phyloP scores from a whole-genome alignment of 2,888 invertebrate species.

The Scaptomyza polygonia region DNA sequence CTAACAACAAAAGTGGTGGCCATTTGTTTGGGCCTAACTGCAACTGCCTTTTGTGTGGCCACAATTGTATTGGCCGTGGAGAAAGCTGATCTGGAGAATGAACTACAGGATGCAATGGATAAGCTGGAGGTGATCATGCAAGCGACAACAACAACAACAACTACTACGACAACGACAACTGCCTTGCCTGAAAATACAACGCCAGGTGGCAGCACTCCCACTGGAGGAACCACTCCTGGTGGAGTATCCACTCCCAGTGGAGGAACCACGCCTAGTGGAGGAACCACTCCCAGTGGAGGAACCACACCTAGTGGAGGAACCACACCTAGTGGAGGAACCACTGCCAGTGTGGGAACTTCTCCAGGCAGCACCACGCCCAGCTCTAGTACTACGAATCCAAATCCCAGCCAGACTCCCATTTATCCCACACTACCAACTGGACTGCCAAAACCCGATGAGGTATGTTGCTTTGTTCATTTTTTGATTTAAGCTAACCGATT shows the following conservation, averaged over 20 bases:
- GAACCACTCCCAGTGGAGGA: conserved; percentile 15
- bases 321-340: neutral
- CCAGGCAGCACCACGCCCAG: conserved; percentile 8
- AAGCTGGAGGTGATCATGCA: conserved; percentile 65
- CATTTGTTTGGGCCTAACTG: conserved; percentile 77
- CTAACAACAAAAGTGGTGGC: conserved; percentile 75
- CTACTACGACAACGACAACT: conserved; percentile 8
- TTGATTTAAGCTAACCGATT: conserved; percentile 1
- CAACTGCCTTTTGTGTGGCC: conserved; percentile 85
- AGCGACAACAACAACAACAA: conserved; percentile 40
- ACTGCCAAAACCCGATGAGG: conserved; percentile 77
- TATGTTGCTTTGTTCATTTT: conserved; percentile 52
- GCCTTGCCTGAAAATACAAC: conserved; percentile 9
- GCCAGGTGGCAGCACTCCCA: conserved; percentile 8
- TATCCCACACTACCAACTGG: conserved; percentile 78
- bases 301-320: conserved; percentile 7
- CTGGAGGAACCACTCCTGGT: conserved; percentile 8
- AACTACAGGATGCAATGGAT: conserved; percentile 76
- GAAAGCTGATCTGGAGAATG: conserved; percentile 79
- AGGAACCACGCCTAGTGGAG: conserved; percentile 2
- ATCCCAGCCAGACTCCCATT: conserved; percentile 40
- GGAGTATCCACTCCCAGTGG: conserved; percentile 4
- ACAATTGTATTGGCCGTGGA: conserved; percentile 85
- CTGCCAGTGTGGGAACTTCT: neutral
- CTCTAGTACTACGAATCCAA: conserved; percentile 32